Base-by-base conservation (phyloP, 2,113 vertebrate genomes). In the Aldabrachelys gigantea region DNA sequence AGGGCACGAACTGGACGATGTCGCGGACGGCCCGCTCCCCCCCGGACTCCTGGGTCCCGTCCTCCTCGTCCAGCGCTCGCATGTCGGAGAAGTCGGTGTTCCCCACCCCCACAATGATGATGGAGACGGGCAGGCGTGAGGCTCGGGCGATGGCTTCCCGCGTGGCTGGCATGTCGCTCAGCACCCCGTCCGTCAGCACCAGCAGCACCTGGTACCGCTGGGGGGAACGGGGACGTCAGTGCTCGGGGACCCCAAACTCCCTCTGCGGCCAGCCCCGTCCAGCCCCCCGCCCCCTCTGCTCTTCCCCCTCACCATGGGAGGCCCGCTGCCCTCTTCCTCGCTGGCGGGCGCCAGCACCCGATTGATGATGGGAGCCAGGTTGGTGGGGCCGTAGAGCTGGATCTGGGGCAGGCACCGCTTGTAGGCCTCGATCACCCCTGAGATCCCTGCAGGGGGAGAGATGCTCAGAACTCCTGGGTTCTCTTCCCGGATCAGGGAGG, bases 31-130 rank as follows among this genome's bases (percentile, higher is more conserved):
- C 97, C 0, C 96, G 92, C 79, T 97, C 94, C 4, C 96, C 97
- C 12, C 91, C 89, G 12, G 97, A 80, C 94, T 89, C 96, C 91
- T 97, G 93, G 31, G 96, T 82, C 14, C 97, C 97, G 0, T 98
- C 97, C 5, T 98, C 98, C 0, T 97, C 97, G 3, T 98, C 97
- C 84, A 98, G 96, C 41, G 97, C 92, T 21, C 97, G 79, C 98
- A 98, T 98, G 91, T 98, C 97, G 0, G 97, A 97, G 93, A 98
- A 98, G 82, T 98, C 98, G 0, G 97, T 97, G 11, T 98, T 97
- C 38, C 98, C 97, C 50, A 98, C 97, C 2, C 98, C 98, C 80
- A 98, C 98, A 2, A 98, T 98, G 95, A 98, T 97, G 96, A 98
- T 98, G 80, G 98, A 98, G 95, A 98, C 97, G 13, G 98, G 98